Evolutionary conservation across 2,797 vertebrate genomes (phyloP).

Genomic region (Anabas testudineus): DNA sequence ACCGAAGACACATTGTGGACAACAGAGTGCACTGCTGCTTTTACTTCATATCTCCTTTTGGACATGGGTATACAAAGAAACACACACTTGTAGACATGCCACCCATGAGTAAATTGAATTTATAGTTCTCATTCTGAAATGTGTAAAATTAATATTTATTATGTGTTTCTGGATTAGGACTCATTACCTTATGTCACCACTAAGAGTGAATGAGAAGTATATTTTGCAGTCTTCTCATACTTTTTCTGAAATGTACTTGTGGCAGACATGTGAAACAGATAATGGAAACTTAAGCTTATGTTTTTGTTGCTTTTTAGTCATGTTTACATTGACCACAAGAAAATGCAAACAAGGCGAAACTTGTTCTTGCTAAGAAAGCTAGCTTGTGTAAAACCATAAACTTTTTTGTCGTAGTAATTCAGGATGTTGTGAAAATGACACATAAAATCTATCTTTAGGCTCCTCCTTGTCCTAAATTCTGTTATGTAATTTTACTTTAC

Average conservation of each 20-base stretch:
- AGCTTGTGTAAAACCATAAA: neutral
- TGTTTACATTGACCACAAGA: neutral
- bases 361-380: neutral
- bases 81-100: neutral
- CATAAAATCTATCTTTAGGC: neutral
- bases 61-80: constrained; percentile 89
- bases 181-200: no score
- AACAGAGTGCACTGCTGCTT: constrained; percentile 99
- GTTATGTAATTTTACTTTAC: neutral
- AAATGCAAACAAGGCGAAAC: neutral
- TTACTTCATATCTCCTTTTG: constrained; percentile 98
- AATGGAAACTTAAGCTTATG: no score
- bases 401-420: no score
- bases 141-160: no score
- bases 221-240: no score
- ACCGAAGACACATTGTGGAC: constrained; percentile 95
- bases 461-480: neutral
- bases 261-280: no score
- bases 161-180: no score
- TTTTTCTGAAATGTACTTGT: no score
- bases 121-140: neutral
- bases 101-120: neutral
- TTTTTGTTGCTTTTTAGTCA: neutral
- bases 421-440: neutral
- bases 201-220: no score